phyloP scores from a whole-genome alignment of 37 sponge, comb jelly and placozoan genomes.

The Corticium candelabrum region DNA sequence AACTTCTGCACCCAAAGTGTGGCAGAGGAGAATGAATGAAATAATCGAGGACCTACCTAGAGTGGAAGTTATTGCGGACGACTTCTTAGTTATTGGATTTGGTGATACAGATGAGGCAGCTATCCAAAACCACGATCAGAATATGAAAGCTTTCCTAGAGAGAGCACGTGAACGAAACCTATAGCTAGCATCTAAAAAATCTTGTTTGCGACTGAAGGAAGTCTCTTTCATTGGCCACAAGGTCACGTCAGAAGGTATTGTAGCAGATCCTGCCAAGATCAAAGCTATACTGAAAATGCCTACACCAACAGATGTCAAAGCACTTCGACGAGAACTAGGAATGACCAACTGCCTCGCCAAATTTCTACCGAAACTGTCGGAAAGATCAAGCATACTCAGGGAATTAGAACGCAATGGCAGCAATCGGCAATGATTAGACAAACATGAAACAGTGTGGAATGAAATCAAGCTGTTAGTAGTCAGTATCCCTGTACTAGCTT shows the following conservation, averaged over 20 bases:
- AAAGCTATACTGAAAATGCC: not conserved
- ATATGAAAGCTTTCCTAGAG: not conserved
- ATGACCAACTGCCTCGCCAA: not conserved
- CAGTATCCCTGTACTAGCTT: conserved; percentile 22
- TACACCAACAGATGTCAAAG: conserved; percentile 6
- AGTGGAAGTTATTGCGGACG: too few relatives aligned
- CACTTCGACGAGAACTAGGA: conserved; percentile 2
- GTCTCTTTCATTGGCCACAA: not conserved
- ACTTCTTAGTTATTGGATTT: not conserved
- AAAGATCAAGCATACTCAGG: not conserved
- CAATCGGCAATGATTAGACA: not conserved
- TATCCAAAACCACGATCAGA: not conserved
- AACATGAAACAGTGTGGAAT: not conserved
- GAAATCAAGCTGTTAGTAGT: not conserved
- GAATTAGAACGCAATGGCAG: not conserved
- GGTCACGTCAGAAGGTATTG: not conserved
- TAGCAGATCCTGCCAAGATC: not conserved
- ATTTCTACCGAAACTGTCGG: not conserved
- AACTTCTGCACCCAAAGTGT: too few relatives aligned
- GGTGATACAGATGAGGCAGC: too few relatives aligned
- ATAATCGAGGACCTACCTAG: too few relatives aligned
- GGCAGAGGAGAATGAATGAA: too few relatives aligned
- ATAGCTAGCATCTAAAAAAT: not conserved
- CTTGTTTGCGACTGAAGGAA: not conserved
- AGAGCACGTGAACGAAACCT: not conserved